These are phyloP conservation scores for Eufriesea mexicana DNA, from an alignment of 1,140 invertebrate genomes.

Conservation along the genomic window DNA sequence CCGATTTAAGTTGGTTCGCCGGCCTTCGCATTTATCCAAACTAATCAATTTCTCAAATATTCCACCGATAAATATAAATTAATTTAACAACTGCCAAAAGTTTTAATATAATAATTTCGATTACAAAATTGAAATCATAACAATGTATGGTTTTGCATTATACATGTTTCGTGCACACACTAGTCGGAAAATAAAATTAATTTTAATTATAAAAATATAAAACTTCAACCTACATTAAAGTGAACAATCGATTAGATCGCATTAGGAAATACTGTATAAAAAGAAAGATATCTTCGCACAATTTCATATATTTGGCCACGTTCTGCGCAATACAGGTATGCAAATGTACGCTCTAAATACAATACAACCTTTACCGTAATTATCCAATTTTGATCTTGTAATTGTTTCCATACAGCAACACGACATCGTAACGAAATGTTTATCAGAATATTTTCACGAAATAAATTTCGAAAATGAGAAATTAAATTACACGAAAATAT, in stretches of 20 bases:
- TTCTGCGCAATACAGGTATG: not conserved
- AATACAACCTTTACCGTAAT: not conserved
- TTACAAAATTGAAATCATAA: not conserved
- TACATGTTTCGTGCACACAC: not conserved
- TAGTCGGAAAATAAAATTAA: not conserved
- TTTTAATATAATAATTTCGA: not conserved
- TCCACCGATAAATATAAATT: not conserved
- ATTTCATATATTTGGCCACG: no score
- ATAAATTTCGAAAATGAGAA: no score
- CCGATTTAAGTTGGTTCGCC: not conserved
- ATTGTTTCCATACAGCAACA: not conserved
- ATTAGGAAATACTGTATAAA: not conserved
- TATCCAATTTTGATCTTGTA: not conserved
- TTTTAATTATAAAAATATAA: not conserved
- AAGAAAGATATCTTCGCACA: no score
- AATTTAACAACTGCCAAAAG: not conserved
- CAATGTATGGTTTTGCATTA: not conserved
- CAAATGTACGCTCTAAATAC: not conserved
- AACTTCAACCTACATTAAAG: not conserved
- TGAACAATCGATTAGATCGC: not conserved
- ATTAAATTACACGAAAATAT: no score
- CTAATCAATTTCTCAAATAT: not conserved
- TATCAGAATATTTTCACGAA: no score
- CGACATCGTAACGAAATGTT: no score
- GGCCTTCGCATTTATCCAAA: not conserved